Conservation (phyloP, 2,797 vertebrate genomes). For the Ptychadena robeensis region DNA sequence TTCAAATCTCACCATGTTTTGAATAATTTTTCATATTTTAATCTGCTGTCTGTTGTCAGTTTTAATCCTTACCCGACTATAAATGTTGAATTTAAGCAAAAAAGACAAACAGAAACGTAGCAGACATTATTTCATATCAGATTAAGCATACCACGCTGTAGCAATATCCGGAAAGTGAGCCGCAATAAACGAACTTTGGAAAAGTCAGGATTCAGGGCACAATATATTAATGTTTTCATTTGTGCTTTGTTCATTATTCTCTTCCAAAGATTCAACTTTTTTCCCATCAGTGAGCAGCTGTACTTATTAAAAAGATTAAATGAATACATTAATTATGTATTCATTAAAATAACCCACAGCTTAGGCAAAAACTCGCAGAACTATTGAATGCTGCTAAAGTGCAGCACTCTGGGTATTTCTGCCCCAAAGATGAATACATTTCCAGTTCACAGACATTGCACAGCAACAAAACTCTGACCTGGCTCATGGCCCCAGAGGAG, state of each 20-base stretch:
- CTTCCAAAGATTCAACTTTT: slow-evolving; percentile 29
- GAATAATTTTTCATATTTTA: no score
- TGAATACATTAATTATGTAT: slow-evolving; percentile 58
- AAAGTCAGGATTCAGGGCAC: slow-evolving; percentile 29
- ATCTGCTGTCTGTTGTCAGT: no score
- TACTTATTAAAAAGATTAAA: slow-evolving; percentile 58
- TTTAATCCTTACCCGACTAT: neutral
- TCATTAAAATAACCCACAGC: slow-evolving; percentile 57
- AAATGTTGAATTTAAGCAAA: neutral
- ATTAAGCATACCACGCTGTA: neutral
- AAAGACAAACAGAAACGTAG: neutral
- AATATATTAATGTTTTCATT: slow-evolving; percentile 54
- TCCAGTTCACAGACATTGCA: slow-evolving; percentile 3
- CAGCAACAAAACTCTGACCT: neutral
- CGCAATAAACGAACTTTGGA: slow-evolving; percentile 23
- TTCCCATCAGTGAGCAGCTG: slow-evolving; percentile 47
- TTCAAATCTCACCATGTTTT: no score
- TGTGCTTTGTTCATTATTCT: slow-evolving; percentile 53
- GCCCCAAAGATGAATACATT: slow-evolving; percentile 24
- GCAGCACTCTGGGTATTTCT: slow-evolving; percentile 6
- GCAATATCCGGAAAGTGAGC: neutral
- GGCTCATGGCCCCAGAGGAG: neutral
- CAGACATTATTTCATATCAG: neutral
- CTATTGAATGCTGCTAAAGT: slow-evolving; percentile 5
- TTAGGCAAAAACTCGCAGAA: slow-evolving; percentile 35